These are phyloP conservation scores for Blastobasis adustella DNA, from an alignment of 2,888 invertebrate genomes.

Conservation along the genomic window DNA sequence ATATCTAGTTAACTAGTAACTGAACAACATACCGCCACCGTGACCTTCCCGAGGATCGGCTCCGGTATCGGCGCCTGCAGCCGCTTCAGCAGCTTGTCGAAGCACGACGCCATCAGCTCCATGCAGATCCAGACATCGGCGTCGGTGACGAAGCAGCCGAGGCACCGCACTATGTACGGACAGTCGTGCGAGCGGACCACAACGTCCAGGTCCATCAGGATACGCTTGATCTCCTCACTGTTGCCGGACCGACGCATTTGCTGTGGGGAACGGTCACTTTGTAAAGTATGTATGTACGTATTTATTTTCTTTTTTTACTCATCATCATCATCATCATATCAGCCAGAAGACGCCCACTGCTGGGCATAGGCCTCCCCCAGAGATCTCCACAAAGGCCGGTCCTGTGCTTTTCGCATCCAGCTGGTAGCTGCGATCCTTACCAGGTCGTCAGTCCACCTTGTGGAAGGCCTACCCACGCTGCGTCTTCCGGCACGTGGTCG, in stretches of 20 bases:
- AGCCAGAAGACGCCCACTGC: too few species aligned
- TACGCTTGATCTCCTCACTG: conserved; percentile 97
- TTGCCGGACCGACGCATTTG: conserved; percentile 99
- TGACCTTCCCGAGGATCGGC: conserved; percentile 96
- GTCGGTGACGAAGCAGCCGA: conserved; percentile 98
- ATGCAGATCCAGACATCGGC: conserved; percentile 99
- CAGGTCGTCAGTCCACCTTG: too few species aligned
- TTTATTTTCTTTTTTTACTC: too few species aligned
- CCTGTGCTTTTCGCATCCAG: too few species aligned
- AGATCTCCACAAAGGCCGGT: too few species aligned
- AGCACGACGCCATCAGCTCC: conserved; percentile 99
- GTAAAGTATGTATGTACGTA: too few species aligned
- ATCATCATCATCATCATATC: too few species aligned
- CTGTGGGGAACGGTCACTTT: conserved; percentile 45
- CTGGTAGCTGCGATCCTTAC: too few species aligned
- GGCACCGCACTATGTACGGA: conserved; percentile 96
- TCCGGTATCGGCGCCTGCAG: conserved; percentile 95
- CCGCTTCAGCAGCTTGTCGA: conserved; percentile 95
- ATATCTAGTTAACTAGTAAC: too few species aligned
- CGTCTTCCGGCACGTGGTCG: too few species aligned
- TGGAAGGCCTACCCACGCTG: too few species aligned
- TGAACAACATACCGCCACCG: conserved; percentile 85
- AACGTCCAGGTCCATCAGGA: conserved; percentile 98
- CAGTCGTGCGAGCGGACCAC: conserved; percentile 98
- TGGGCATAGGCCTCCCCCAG: too few species aligned